Base-by-base conservation (phyloP, 2,113 vertebrate species). In the Scopus umbretta region DNA sequence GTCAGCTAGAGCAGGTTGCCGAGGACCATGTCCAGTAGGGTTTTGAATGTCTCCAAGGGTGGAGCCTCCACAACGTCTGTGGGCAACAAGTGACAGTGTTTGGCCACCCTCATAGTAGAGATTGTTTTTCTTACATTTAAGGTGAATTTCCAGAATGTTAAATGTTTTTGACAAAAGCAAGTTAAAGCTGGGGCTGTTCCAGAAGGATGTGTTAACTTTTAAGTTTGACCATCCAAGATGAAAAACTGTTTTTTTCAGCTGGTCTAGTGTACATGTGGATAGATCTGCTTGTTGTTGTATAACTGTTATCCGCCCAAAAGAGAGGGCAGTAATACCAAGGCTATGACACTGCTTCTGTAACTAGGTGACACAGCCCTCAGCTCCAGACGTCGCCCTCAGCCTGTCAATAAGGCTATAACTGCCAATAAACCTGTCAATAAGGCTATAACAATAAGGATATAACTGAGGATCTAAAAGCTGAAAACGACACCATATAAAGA, bases 331-430 rank as follows among this genome's bases (percentile, higher is more conserved):
- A 66, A 49, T 58, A 61, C 16, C 40, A 12, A 42, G 13, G 22
- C 58, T 38, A 5, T 55, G 56, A 38, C 27, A 25, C 58, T 40
- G n/a, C 20, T 92, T 86, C 47, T 86, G 56, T 42, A 45, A 49
- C 55, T 40, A 2, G 1, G 81, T 72, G 38, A 25, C 49, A 34
- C 0, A 0, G 70, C 47, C 47, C 34, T 91, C 29, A 23, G 55
- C 66, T 59, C 42, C 67, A 65, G 36, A 58, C 49, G 8, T 20
- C 68, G 30, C 16, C 36, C 40, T 58, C 55, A 53, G n/a, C 34
- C 43, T 79, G 27, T 23, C 62, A 36, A 1, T 11, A 47, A 71
- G 34, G 43, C 47, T 23, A 13, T n/a, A 43, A 43, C 68, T 29
- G 30, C n/a, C n/a, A n/a, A n/a, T n/a, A n/a, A n/a, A n/a, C n/a